Evolutionary conservation across 2,797 vertebrate genomes (phyloP), one percentile per base, ranked within the genome.

Genomic region (Dryobates pubescens): DNA sequence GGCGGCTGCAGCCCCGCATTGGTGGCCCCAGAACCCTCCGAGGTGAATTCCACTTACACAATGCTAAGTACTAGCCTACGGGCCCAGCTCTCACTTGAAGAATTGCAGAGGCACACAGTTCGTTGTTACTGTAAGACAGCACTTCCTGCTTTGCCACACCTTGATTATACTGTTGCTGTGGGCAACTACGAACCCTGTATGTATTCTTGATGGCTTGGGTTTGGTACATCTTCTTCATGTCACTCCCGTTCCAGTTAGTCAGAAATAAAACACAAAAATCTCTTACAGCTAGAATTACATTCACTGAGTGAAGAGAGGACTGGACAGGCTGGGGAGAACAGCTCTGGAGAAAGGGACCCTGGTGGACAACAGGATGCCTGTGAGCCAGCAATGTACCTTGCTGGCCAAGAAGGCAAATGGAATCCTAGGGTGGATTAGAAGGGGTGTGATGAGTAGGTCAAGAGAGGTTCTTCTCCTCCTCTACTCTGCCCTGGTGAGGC

Each of bases 21-120:
- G 7, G 3, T 2, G 23, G 32, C 3, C 32, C 57, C 2, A 12
- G 9, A 1, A 12, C 23, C 17, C 18, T 6, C 49, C 51, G 13
- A 4, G 8, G 3, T 7, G 2, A 17, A 9, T 10, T 6, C 20
- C 2, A 9, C 6, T 12, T 10, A 3, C 17, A 3, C 3, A 6
- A 10, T 0, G 26, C 24, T 6, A n/a, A 9, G 24, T 0, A 10
- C 6, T 2, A 4, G 22, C 11, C 70, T 10, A 6, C 6, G 57
- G 17, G 27, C 1, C 22, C 17, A 4, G 8, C 16, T 16, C 61
- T 10, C 68, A 12, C 26, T 2, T 10, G 23, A 16, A 29, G 54
- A 29, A 24, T 6, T n/a, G n/a, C n/a, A n/a, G n/a, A n/a, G n/a
- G n/a, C n/a, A n/a, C n/a, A n/a, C n/a, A n/a, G n/a, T n/a, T n/a